Conservation (phyloP, 92 coral and sea anemone genomes). For the Bergia sp. region DNA sequence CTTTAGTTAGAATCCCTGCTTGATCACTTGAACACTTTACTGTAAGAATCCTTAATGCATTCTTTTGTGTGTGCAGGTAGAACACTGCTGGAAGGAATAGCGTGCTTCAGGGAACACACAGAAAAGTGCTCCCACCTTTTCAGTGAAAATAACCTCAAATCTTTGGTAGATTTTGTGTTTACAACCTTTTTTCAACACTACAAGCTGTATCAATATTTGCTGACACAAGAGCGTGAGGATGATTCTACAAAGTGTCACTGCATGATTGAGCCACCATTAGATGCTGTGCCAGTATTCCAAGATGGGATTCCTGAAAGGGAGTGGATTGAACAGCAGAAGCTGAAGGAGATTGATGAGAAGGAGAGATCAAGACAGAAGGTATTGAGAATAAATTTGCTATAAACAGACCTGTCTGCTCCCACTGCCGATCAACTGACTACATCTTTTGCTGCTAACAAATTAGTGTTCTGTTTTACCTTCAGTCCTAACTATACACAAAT, state of each 20-base stretch:
- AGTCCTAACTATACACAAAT: too few species aligned
- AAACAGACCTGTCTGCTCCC: too few species aligned
- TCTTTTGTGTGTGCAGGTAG: constrained; percentile 41
- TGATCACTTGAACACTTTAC: too few species aligned
- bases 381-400: not conserved
- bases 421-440: too few species aligned
- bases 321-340: constrained; percentile 77
- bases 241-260: constrained; percentile 52
- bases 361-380: constrained; percentile 68
- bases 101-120: constrained; percentile 55
- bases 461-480: too few species aligned
- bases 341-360: constrained; percentile 74
- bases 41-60: not conserved
- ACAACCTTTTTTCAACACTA: constrained; percentile 77
- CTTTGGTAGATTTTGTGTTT: constrained; percentile 67
- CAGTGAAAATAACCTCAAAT: constrained; percentile 62
- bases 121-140: constrained; percentile 24
- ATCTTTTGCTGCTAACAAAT: too few species aligned
- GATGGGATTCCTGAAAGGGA: constrained; percentile 67
- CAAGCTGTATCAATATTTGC: constrained; percentile 80
- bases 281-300: constrained; percentile 29
- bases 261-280: constrained; percentile 66
- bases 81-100: constrained; percentile 59
- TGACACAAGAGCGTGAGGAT: constrained; percentile 70
- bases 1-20: too few species aligned